Conservation (phyloP, 2,797 vertebrate species). For the Serranus cabrilla region DNA sequence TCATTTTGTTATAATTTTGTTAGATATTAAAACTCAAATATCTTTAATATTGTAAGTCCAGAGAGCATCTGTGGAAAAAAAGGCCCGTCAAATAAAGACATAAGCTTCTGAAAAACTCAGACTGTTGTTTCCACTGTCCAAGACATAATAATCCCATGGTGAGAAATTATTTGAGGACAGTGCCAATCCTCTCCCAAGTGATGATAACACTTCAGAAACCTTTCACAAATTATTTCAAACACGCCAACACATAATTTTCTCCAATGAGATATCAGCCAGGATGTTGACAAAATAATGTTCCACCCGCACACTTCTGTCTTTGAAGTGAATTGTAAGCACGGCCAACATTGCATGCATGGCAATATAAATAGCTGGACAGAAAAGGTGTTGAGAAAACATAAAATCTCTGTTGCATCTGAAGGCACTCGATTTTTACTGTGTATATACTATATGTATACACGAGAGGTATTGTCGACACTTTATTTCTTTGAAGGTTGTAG, state of each 20-base stretch:
- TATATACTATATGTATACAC: slow-evolving; percentile 10
- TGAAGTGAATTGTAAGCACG: slow-evolving; percentile 24
- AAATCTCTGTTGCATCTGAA: slow-evolving; percentile 20
- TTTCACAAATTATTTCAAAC: slow-evolving; percentile 41
- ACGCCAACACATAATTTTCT: slow-evolving; percentile 36
- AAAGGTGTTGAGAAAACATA: slow-evolving; percentile 16
- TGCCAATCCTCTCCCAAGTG: slow-evolving; percentile 41
- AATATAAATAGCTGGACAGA: slow-evolving; percentile 27
- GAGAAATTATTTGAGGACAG: slow-evolving; percentile 10
- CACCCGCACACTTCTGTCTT: slow-evolving; percentile 31
- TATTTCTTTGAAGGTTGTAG: slow-evolving; percentile 54
- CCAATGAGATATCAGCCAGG: slow-evolving; percentile 41
- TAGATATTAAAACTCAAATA: background rate
- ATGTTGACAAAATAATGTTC: slow-evolving; percentile 50
- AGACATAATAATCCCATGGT: slow-evolving; percentile 4
- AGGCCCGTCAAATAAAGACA: background rate
- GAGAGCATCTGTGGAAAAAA: background rate
- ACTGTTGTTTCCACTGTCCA: slow-evolving; percentile 4
- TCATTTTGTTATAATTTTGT: background rate
- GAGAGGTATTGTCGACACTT: slow-evolving; percentile 33
- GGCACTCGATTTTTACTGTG: slow-evolving; percentile 25
- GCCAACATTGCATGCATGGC: slow-evolving; percentile 5
- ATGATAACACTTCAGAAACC: slow-evolving; percentile 39
- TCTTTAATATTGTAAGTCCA: background rate
- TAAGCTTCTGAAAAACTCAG: background rate